Base-by-base conservation (phyloP, 1,140 invertebrate genomes). In the Sarcophaga bullata region DNA sequence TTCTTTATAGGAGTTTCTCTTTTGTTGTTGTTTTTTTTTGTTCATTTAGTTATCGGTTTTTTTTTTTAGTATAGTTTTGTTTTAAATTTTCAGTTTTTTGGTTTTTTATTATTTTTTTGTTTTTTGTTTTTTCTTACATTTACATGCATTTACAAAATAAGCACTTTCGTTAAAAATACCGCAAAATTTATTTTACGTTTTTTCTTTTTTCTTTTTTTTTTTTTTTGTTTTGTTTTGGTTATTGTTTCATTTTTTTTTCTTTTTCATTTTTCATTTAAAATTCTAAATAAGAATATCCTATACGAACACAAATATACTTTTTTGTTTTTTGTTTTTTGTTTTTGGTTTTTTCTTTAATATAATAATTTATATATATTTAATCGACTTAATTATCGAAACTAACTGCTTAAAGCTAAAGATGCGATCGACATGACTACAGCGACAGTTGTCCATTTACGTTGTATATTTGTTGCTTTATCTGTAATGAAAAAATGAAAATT, bases 61-160 rank as follows among this genome's bases (percentile, higher is more conserved):
- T 78, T 50, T 19, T 50, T 78, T 78, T 76, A 17, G 9, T 15
- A 3, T 68, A n/a, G 15, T 17, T 68, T 25, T 15, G 19, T 72
- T 72, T 25, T 72, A 8, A 25, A 19, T 72, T 85, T 37, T 48
- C 68, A 87, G 86, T 84, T 73, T 84, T 19, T 81, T 25, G 15
- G 15, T 15, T 72, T 72, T 72, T 9, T 72, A 19, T 9, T 72
- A 19, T 72, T 19, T 72, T 54, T 54, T 19, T 6, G n/a, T n/a
- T n/a, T n/a, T n/a, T n/a, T n/a, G n/a, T n/a, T 72, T 78, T 48
- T 82, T 81, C 88, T 89, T 88, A 89, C 84, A 87, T 86, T 86
- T 88, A 89, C 85, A 89, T 89, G 88, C 88, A 89, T 89, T 86
- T 89, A 89, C 86, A 89, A 89, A 89, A 89, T 89, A 89, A 89